A percentile compares a stretch with the other conserved stretches of the same genome.
Conservation (phyloP, 2,888 invertebrate genomes). For the Diarsia brunnea region DNA sequence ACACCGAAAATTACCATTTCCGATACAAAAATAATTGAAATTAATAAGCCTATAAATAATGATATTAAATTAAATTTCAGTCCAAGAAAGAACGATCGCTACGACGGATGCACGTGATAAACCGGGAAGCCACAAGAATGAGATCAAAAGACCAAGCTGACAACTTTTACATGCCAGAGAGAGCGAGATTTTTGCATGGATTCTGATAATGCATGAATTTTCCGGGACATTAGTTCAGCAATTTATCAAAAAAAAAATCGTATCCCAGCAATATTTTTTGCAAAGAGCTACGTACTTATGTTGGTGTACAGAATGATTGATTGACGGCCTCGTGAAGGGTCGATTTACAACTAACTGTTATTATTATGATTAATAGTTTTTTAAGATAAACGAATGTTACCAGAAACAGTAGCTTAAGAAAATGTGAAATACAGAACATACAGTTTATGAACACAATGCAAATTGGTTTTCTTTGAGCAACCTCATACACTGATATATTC, state of each 20-base stretch:
- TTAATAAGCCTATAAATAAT: background rate
- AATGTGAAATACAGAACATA: background rate
- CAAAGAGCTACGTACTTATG: background rate
- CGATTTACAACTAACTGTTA: background rate
- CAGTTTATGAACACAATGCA: too few species aligned
- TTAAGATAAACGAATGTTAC: background rate
- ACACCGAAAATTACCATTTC: too few species aligned
- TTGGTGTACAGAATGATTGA: background rate
- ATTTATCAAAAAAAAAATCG: background rate
- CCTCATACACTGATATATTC: too few species aligned
- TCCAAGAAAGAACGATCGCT: constrained; percentile 64
- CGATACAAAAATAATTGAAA: background rate
- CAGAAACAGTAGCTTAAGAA: background rate
- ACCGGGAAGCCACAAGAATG: constrained; percentile 50
- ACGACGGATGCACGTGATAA: constrained; percentile 64
- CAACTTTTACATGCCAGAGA: constrained; percentile 73
- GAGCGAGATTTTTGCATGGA: constrained; percentile 77
- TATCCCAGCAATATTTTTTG: background rate
- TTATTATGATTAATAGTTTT: background rate
- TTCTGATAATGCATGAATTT: constrained; percentile 63
- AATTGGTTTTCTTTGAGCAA: background rate
- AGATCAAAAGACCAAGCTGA: constrained; percentile 69
- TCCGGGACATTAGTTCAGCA: background rate
- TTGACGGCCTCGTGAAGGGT: background rate
- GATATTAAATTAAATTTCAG: constrained; percentile 57